Evolutionary conservation across 2,797 vertebrate species (phyloP).

Genomic region (Peromyscus nudipes): DNA sequence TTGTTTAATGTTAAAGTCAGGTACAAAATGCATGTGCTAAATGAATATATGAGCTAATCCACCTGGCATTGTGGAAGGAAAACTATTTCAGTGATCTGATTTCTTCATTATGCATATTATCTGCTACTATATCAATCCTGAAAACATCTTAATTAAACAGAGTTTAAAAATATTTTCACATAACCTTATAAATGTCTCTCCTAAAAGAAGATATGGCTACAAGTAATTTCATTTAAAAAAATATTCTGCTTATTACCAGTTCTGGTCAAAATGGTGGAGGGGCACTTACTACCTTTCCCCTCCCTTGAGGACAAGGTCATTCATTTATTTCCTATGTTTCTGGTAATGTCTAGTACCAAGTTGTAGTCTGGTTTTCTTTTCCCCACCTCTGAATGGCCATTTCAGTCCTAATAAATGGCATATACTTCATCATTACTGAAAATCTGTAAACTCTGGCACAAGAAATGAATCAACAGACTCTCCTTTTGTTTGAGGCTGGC

Average conservation of each 20-base stretch:
- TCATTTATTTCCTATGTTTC: slow-evolving; percentile 19
- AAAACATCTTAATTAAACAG: slow-evolving; percentile 56
- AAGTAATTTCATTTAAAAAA: neutral
- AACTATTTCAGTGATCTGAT: slow-evolving; percentile 58
- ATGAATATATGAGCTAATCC: slow-evolving; percentile 42
- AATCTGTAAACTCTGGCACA: slow-evolving; percentile 52
- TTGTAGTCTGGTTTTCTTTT: slow-evolving; percentile 34
- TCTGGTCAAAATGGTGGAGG: neutral
- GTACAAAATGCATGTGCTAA: slow-evolving; percentile 50
- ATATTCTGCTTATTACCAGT: neutral
- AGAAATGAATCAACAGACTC: neutral
- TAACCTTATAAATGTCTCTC: slow-evolving; percentile 35
- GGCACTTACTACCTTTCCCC: neutral
- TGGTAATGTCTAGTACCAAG: slow-evolving; percentile 59
- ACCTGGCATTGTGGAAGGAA: neutral
- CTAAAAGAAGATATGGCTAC: neutral
- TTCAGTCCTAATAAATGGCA: slow-evolving; percentile 37
- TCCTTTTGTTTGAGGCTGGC: neutral
- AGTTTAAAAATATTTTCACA: slow-evolving; percentile 50
- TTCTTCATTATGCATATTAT: neutral
- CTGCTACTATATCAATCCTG: neutral
- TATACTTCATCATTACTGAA: slow-evolving; percentile 55
- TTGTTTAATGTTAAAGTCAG: slow-evolving; percentile 65
- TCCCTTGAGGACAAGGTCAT: neutral
- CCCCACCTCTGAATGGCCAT: slow-evolving; percentile 35